Conservation (phyloP, 1,140 invertebrate genomes). For the Pogonus chalceus region DNA sequence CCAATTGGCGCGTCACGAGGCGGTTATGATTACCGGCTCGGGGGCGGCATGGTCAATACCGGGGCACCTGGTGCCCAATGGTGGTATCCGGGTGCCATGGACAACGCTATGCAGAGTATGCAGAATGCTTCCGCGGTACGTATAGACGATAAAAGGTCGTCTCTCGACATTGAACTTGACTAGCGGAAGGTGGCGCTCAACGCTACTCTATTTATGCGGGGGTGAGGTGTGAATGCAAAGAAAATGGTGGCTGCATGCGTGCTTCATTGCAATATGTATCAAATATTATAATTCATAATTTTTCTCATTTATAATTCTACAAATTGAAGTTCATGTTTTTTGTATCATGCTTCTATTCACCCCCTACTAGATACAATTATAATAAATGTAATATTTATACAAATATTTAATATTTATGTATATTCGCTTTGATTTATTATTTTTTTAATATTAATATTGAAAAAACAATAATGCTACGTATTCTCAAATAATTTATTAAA, state of each 20-base stretch:
- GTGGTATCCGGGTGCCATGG: constrained; percentile 48
- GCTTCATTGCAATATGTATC: constrained; percentile 12
- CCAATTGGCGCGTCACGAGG: constrained; percentile 33
- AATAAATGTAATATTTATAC: no score
- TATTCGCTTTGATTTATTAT: no score
- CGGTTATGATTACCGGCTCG: constrained; percentile 52
- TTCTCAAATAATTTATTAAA: no score
- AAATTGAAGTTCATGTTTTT: no score
- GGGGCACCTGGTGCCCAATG: constrained; percentile 51
- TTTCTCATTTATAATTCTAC: no score
- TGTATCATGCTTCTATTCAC: no score
- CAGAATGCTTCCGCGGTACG: constrained; percentile 2
- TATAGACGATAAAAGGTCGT: background rate
- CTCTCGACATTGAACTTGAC: background rate
- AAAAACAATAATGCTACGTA: no score
- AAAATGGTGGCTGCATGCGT: background rate
- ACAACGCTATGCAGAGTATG: constrained; percentile 31
- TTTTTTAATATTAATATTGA: no score
- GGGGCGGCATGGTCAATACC: constrained; percentile 32
- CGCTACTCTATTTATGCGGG: background rate
- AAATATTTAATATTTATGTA: no score
- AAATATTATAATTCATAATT: constrained; percentile 8
- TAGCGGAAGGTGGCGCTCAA: background rate
- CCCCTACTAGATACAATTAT: no score
- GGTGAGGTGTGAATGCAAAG: background rate